A percentile compares a stretch with the other conserved stretches of the same genome.
Conservation (phyloP, 2,113 vertebrate species). For the Cygnus buccinator region DNA sequence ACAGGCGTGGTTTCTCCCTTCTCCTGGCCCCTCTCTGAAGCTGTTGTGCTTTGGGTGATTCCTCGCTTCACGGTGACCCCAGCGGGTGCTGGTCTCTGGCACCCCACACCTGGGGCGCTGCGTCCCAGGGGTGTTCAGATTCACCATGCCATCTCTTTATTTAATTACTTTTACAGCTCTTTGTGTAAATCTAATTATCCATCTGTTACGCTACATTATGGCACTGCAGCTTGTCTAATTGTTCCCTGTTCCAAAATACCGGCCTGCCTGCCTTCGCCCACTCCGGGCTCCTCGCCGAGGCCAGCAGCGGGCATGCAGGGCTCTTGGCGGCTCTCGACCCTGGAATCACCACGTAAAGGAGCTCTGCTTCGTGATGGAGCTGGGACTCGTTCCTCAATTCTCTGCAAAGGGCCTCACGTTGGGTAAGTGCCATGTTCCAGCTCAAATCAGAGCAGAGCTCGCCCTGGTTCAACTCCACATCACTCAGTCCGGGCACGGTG, state of each 20-base stretch:
- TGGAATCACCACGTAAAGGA: rapidly evolving
- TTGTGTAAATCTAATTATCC: slow-evolving; percentile 74
- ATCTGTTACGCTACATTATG: slow-evolving; percentile 70
- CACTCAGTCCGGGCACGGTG: not conserved
- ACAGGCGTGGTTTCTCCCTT: not conserved
- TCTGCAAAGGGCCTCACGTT: rapidly evolving
- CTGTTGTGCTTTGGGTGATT: not conserved
- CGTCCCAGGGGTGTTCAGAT: slow-evolving; percentile 15
- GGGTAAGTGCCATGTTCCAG: not conserved
- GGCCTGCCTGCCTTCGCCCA: slow-evolving; percentile 24
- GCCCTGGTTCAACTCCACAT: rapidly evolving
- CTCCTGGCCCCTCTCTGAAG: not conserved
- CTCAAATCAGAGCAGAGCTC: not conserved
- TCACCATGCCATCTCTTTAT: slow-evolving; percentile 70
- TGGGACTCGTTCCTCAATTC: not conserved
- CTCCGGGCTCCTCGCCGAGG: not conserved
- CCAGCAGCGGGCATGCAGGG: not conserved
- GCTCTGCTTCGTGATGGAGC: not conserved
- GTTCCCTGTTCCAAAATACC: not conserved
- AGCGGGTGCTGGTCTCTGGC: not conserved
- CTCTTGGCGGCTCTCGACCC: not conserved
- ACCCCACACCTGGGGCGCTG: not conserved
- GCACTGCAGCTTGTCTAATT: slow-evolving; percentile 7
- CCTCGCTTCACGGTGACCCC: not conserved
- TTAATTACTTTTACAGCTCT: slow-evolving; percentile 76